Evolutionary conservation across 2,113 vertebrate genomes (phyloP), one percentile per base, ranked within the genome.

Genomic region (Malurus melanocephalus): DNA sequence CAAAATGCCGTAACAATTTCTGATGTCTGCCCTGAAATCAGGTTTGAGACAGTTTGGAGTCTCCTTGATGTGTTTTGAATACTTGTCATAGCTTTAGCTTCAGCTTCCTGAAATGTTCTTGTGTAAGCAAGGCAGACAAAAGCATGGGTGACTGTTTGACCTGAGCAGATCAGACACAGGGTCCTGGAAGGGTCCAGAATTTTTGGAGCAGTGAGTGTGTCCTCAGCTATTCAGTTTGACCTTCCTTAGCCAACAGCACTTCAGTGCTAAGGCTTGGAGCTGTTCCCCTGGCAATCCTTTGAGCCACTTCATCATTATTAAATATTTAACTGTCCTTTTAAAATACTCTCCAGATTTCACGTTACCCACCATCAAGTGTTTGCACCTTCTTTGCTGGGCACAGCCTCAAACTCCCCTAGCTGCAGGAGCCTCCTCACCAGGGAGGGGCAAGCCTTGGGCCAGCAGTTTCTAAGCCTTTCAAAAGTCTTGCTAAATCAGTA

Each of bases 41-140:
- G 32, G 22, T 84, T 90, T 77, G 71, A 90, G 85, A 75, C 49
- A 75, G 46, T 69, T 88, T 80, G 73, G 69, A 77, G 56, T 67
- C 60, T 80, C 38, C 46, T 12, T 83, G 60, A 57, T 80, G 22
- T 74, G 40, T 86, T 94, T 92, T 89, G 85, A 93, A 85, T 89
- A 75, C 42, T 82, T 92, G 24, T 56, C 79, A 75, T 81, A 88
- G 33, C 61, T 80, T 67, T 61, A 65, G 30, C 35, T 89, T 85
- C 28, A 89, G 51, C 35, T 76, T 79, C 33, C 59, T 61, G 38
- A 75, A 81, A 60, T 64, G 55, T 53, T 93, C 51, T 42, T 2
- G 1, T 49, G 51, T 75, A 66, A 80, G 57, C n/a, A 53, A 81
- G 32, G 27, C 89, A 92, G 78, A 76, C 27, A 65, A 87, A 87